Evolutionary conservation across 2,113 vertebrate genomes (phyloP), one percentile per base, ranked within the genome.

Genomic region (Microcebus tavaratra): DNA sequence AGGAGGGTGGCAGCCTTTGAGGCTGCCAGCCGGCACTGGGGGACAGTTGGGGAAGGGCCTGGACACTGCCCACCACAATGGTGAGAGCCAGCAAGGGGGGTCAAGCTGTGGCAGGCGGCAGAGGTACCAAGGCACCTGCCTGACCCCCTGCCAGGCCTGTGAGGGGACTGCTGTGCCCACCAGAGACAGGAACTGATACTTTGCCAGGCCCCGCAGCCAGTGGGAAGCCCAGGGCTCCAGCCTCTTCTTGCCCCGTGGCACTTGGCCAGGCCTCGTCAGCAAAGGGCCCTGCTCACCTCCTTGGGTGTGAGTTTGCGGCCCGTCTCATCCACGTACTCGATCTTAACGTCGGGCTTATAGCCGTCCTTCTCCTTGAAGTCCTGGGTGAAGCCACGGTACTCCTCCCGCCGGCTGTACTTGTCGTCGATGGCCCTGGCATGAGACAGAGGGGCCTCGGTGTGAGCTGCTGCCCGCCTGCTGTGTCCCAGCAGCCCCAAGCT

Each of bases 321-420:
- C 0, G 99, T 99, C 96, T 99, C 99, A 0, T 99, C 99, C 91
- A 99, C 99, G 0, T 99, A 99, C 97, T 99, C 99, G 0, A 99
- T 99, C 98, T 99, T 99, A 21, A 99, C 99, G 0, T 99, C 99
- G 0, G 99, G 99, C 94, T 98, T 99, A 68, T 99, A 99, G 21
- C 98, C 91, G 0, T 99, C 99, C 82, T 99, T 99, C 90, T 99
- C 99, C 96, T 99, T 99, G 98, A 99, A 99, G 59, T 99, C 99
- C 98, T 99, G 99, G 0, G 98, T 99, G 98, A 99, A 99, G 36
- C 99, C 99, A 1, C 99, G 98, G 97, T 99, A 99, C 94, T 99
- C 99, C 98, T 99, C 99, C 0, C 99, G 97, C 34, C 99, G 98
- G 95, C 99, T 99, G 97, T 99, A 99, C 95, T 99, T 99, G 98